Base-by-base conservation (phyloP, 2,888 invertebrate genomes). In the Eurytoma adleriae region DNA sequence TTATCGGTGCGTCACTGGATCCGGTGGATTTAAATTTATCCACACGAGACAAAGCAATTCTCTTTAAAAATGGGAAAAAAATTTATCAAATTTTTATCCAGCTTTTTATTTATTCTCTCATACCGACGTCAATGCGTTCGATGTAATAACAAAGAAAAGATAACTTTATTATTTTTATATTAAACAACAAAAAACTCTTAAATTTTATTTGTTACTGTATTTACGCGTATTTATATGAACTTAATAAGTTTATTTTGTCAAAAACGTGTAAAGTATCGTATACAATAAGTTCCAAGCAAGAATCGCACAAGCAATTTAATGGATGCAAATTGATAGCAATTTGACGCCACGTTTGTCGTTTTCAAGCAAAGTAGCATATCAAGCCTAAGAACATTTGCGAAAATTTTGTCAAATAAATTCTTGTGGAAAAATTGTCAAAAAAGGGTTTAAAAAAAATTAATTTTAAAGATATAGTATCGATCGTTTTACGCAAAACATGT, bases 271-370 rank as follows among this genome's bases (percentile, higher is more conserved):
- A 40, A 40, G 10, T 20, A 12, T n/a, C 5, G n/a, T n/a, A 18
- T 18, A n/a, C 18, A 14, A 12, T 48, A 66, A 3, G 20, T 12
- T 12, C 24, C 14, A 5, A 67, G 20, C 16, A 2, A 50, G 18
- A 52, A 24, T 24, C 16, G 54, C 30, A 30, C n/a, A 30, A 18
- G 62, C 10, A 72, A 54, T 24, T 40, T 57, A 56, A 57, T 74
- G 40, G 54, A 66, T 74, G 64, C 18, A 66, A 74, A 74, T 66
- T 66, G 66, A 57, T 74, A 62, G 52, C 52, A 61, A 62, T 72
- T 72, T 52, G 2, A 30, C 30, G 61, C 2, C 54, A 24, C 5
- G 14, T 27, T 24, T 13, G 10, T 14, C 12, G 0, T 27, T 24
- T 2, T 61, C 13, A 27, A 2, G 24, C 30, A 27, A 27, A 12